phyloP scores from a whole-genome alignment of 1,140 invertebrate species.

The Pantala flavescens region DNA sequence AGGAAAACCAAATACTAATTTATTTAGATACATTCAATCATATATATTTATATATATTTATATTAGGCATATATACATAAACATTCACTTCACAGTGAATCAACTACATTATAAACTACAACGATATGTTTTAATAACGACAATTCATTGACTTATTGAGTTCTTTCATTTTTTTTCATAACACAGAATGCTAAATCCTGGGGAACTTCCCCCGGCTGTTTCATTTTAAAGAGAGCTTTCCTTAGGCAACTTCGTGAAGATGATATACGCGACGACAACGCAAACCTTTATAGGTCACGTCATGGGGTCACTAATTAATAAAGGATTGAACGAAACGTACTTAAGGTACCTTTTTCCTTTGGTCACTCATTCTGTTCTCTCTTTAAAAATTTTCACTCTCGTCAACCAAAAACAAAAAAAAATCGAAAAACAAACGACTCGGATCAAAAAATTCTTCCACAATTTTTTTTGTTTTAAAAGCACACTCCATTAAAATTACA shows the following conservation, averaged over 20 bases:
- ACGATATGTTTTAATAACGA: slow-evolving; percentile 4
- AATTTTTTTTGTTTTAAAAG: neutral
- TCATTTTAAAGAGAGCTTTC: neutral
- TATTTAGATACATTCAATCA: neutral
- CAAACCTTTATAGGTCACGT: neutral
- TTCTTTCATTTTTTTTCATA: neutral
- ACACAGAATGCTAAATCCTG: neutral
- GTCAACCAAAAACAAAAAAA: no score
- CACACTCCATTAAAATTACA: neutral
- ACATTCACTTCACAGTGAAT: neutral
- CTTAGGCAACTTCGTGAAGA: slow-evolving; percentile 4
- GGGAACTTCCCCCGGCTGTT: neutral
- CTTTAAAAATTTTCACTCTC: neutral
- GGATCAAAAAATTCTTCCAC: neutral
- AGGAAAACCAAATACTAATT: neutral
- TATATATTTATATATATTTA: neutral
- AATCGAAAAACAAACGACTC: no score
- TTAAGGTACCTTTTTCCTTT: neutral
- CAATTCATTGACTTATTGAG: slow-evolving; percentile 6
- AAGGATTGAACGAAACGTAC: neutral
- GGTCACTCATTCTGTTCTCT: neutral
- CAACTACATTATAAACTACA: slow-evolving; percentile 3
- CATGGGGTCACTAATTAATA: neutral
- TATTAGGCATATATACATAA: slow-evolving; percentile 4
- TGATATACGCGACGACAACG: neutral